Conservation (phyloP, 1,140 invertebrate species). For the Pollicipes pollicipes region DNA sequence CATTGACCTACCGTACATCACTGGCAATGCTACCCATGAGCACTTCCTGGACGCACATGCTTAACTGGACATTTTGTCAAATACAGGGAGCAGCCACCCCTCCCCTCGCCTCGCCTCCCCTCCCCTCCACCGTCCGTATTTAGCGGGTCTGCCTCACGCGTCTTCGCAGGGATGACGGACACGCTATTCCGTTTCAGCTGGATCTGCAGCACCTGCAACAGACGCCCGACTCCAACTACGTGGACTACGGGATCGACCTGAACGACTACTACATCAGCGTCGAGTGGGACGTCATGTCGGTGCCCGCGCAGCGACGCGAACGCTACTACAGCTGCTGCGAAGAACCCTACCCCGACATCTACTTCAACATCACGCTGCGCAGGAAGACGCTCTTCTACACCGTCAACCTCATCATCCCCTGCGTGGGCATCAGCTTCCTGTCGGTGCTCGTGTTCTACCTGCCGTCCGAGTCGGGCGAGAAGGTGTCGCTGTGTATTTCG, state of each 20-base stretch:
- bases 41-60: too few relatives aligned
- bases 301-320: conserved; percentile 67
- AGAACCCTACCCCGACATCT: conserved; percentile 52
- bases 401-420: too few relatives aligned
- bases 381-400: conserved; percentile 93
- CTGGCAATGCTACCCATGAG: too few relatives aligned
- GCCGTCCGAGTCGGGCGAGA: conserved; percentile 94
- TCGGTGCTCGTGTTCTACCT: conserved; percentile 97
- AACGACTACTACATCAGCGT: conserved; percentile 91
- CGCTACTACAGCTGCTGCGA: conserved; percentile 80
- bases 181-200: conserved; percentile 38
- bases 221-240: conserved; percentile 56
- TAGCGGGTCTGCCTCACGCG: too few relatives aligned
- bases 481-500: conserved; percentile 80
- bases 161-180: too few relatives aligned
- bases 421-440: conserved; percentile 89
- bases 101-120: too few relatives aligned
- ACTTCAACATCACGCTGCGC: conserved; percentile 91
- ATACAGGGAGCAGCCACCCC: too few relatives aligned
- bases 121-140: too few relatives aligned
- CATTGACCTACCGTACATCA: too few relatives aligned
- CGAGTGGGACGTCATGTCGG: conserved; percentile 59
- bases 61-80: too few relatives aligned
- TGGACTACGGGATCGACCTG: conserved; percentile 74
- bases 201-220: conserved; percentile 66